phyloP scores from a whole-genome alignment of 2,888 invertebrate species.

The Anaspis maculata region DNA sequence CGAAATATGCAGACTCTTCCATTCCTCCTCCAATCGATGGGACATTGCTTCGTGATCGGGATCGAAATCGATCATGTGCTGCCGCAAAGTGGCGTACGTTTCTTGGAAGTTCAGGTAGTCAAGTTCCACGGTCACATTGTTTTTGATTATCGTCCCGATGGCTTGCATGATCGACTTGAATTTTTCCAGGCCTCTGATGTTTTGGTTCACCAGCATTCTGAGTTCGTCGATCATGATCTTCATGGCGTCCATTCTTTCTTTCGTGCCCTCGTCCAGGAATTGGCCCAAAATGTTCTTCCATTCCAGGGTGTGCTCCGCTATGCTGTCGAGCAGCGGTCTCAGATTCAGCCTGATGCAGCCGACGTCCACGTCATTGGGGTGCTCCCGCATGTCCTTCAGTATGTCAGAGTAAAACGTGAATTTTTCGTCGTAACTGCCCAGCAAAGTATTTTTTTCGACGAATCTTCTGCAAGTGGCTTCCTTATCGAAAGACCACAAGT shows the following conservation, averaged over 20 bases:
- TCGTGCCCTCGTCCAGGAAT: conserved; percentile 58
- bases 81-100: conserved; percentile 63
- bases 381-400: conserved; percentile 45
- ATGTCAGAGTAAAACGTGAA: conserved; percentile 76
- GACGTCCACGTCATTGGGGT: conserved; percentile 54
- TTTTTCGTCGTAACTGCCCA: conserved; percentile 71
- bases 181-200: conserved; percentile 69
- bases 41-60: conserved; percentile 51
- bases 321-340: conserved; percentile 57
- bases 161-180: conserved; percentile 81
- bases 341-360: conserved; percentile 69
- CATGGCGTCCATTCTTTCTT: conserved; percentile 58
- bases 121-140: conserved; percentile 70
- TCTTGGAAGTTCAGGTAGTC: conserved; percentile 68
- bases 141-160: conserved; percentile 64
- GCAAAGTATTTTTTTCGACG: conserved; percentile 52
- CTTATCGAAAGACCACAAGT: conserved; percentile 72
- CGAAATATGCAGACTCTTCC: conserved; percentile 61
- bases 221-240: conserved; percentile 55
- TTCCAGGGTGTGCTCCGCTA: conserved; percentile 65
- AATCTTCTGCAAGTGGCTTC: conserved; percentile 68
- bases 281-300: conserved; percentile 72
- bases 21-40: conserved; percentile 55
- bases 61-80: conserved; percentile 56
- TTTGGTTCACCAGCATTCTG: conserved; percentile 60